Base-by-base conservation (phyloP, 1,140 invertebrate species). In the Antheraea pernyi region DNA sequence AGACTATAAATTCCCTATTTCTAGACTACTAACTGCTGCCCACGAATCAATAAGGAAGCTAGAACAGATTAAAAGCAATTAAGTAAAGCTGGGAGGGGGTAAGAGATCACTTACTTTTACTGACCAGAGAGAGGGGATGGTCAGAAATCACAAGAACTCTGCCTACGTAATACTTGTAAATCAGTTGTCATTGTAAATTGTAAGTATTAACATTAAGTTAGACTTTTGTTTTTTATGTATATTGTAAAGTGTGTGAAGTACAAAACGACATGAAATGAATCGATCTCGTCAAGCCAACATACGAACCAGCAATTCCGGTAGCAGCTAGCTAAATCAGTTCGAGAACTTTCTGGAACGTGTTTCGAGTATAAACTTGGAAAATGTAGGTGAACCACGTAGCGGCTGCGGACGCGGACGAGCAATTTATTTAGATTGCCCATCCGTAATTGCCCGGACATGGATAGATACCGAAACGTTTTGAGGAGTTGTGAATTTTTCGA, bases 381-480 rank as follows among this genome's bases (percentile, higher is more conserved):
- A 53, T 53, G 46, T 53, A 53, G 46, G 46, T 53, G 46, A 53
- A 53, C 46, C 46, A 53, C 46, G 46, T 53, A 53, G 46, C 46
- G 46, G 46, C 46, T 11, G 39, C 39, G 39, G 39, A 42, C 46
- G 46, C 16, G 46, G 46, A 53, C 46, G 11, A 13, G 46, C 46
- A 53, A 53, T 53, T 53, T 53, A 53, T 53, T 53, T 53, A 53
- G 46, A 53, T 53, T 53, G 46, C 46, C 46, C 46, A 53, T 53
- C 46, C 46, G 13, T 53, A 53, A 53, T 53, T 53, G 46, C 11
- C 46, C 11, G 6, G 46, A 1, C 46, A 53, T 53, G 46, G 46
- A 53, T 53, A 53, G 46, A 53, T 53, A 53, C 6, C 46, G 10
- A 53, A 53, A 5, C 46, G 46, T 16, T 53, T 53, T n/a, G 11